These are phyloP conservation scores for Cervus canadensis DNA, from an alignment of 2,113 vertebrate genomes.

Conservation along the genomic window DNA sequence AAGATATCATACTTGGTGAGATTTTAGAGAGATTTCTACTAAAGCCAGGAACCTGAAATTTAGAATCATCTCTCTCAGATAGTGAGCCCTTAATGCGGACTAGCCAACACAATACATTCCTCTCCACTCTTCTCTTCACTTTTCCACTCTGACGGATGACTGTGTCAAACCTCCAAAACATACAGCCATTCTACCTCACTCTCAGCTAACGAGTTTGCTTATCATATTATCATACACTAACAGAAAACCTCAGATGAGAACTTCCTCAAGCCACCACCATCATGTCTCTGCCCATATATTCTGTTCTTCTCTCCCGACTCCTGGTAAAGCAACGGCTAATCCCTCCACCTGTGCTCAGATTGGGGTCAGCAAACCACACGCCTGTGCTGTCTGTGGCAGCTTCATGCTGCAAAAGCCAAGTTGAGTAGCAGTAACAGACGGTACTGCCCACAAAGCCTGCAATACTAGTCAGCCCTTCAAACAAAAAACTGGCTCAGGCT, in stretches of 20 bases:
- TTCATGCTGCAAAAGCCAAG: background rate
- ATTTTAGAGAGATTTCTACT: background rate
- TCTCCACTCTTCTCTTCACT: background rate
- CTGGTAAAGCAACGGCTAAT: background rate
- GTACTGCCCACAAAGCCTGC: background rate
- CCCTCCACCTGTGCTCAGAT: background rate
- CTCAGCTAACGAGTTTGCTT: background rate
- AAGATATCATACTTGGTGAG: background rate
- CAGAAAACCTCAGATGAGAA: background rate
- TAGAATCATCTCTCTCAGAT: background rate
- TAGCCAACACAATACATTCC: background rate
- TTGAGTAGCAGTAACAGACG: background rate
- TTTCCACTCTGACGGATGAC: background rate
- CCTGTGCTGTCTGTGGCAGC: background rate
- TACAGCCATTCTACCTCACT: background rate
- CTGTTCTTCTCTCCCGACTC: background rate
- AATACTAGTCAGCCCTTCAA: background rate
- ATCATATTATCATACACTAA: background rate
- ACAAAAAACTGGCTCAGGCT: background rate
- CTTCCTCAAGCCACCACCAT: background rate
- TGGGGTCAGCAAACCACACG: background rate
- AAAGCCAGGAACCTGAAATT: constrained; percentile 4
- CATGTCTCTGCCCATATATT: background rate
- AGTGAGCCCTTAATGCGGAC: background rate
- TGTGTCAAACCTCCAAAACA: background rate